Conservation (phyloP, 2,888 invertebrate species). For the Brenthis ino region DNA sequence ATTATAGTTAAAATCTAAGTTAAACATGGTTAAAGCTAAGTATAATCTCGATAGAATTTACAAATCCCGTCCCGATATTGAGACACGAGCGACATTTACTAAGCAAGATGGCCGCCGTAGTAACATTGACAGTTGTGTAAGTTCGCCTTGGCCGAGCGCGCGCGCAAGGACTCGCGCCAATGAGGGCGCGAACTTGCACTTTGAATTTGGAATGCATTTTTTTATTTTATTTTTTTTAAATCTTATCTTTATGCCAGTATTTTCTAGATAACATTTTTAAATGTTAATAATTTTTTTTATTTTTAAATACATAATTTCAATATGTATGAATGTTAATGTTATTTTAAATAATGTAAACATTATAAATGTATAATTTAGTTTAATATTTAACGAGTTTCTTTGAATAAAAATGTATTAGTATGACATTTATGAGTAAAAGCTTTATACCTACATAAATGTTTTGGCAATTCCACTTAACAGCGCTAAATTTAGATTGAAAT, state of each 20-base stretch:
- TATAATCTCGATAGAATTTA: slow-evolving; percentile 7
- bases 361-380: too few species aligned
- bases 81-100: slow-evolving; percentile 42
- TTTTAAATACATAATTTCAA: too few species aligned
- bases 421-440: not conserved
- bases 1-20: not conserved
- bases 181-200: slow-evolving; percentile 62
- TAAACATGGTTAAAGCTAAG: not conserved
- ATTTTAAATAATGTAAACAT: too few species aligned
- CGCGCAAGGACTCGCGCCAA: slow-evolving; percentile 61
- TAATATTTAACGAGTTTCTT: too few species aligned
- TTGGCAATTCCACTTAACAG: slow-evolving; percentile 2
- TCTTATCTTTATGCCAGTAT: slow-evolving; percentile 7
- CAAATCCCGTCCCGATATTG: slow-evolving; percentile 16
- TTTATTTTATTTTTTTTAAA: slow-evolving; percentile 19
- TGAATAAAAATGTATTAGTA: too few species aligned
- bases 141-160: slow-evolving; percentile 69
- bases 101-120: slow-evolving; percentile 67
- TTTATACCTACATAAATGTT: not conserved
- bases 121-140: slow-evolving; percentile 74
- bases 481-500: slow-evolving; percentile 19
- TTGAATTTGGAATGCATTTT: slow-evolving; percentile 35
- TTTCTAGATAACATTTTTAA: not conserved
- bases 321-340: too few species aligned
- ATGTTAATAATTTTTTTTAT: too few species aligned